phyloP scores from a whole-genome alignment of 2,888 invertebrate genomes.

The Leucania comma region DNA sequence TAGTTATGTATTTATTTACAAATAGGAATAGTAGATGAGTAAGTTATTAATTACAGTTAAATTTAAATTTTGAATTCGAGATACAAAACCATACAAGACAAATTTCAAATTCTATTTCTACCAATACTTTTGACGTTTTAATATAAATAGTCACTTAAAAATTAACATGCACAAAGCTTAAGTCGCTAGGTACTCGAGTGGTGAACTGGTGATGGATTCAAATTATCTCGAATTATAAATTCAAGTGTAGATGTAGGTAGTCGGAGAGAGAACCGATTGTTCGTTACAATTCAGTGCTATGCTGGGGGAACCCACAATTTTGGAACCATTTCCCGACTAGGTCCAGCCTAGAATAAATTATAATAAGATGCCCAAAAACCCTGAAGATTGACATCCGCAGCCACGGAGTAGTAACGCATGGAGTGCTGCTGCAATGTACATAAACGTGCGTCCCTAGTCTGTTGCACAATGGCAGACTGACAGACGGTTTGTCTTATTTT shows the following conservation, averaged over 20 bases:
- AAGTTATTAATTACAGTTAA: constrained; percentile 5
- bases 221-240: too few species aligned
- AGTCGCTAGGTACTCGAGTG: too few species aligned
- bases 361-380: constrained; percentile 6
- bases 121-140: too few species aligned
- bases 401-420: constrained; percentile 14
- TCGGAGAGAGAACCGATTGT: constrained; percentile 1
- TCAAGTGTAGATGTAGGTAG: background rate
- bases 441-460: background rate
- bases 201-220: too few species aligned
- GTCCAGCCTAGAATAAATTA: constrained; percentile 49
- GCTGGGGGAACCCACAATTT: constrained; percentile 10
- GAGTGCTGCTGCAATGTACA: constrained; percentile 24
- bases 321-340: constrained; percentile 37
- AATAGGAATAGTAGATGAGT: background rate
- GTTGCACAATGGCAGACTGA: background rate
- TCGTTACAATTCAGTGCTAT: constrained; percentile 4
- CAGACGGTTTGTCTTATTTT: background rate
- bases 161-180: too few species aligned
- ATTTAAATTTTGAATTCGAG: too few species aligned
- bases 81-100: too few species aligned
- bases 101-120: too few species aligned
- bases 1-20: background rate
- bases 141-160: too few species aligned
- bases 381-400: constrained; percentile 10